A percentile compares a stretch with the other conserved stretches of the same genome.
These are phyloP conservation scores for Drosophila gaucha DNA, from an alignment of 2,888 invertebrate species.

Conservation along the genomic window DNA sequence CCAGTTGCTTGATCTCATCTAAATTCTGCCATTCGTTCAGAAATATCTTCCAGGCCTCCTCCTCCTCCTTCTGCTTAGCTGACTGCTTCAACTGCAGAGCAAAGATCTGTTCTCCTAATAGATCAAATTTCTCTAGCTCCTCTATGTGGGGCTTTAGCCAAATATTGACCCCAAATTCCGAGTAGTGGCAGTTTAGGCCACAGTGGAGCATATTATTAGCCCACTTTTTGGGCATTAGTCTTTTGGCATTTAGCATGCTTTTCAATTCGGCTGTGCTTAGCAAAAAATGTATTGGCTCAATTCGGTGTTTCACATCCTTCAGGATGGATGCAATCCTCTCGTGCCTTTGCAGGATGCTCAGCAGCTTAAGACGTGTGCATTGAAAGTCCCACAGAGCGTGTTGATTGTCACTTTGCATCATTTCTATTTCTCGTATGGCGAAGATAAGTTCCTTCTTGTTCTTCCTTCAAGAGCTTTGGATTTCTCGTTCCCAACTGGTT, in stretches of 20 bases:
- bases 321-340: slow-evolving; percentile 10
- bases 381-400: slow-evolving; percentile 1
- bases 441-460: neutral
- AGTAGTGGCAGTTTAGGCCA: neutral
- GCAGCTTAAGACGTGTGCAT: slow-evolving; percentile 6
- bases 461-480: neutral
- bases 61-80: neutral
- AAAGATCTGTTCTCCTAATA: neutral
- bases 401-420: neutral
- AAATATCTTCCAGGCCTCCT: neutral
- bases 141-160: neutral
- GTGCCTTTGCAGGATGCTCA: slow-evolving; percentile 7
- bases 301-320: slow-evolving; percentile 9
- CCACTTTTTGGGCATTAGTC: neutral
- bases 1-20: neutral
- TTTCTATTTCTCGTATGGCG: neutral
- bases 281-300: slow-evolving; percentile 4
- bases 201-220: neutral
- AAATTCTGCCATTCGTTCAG: neutral
- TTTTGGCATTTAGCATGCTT: neutral
- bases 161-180: neutral
- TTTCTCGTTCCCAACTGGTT: slow-evolving; percentile 6
- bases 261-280: neutral
- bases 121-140: neutral
- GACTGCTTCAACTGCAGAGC: neutral